Base-by-base conservation (phyloP, 1,140 invertebrate species). In the Chironomus striatipennis region DNA sequence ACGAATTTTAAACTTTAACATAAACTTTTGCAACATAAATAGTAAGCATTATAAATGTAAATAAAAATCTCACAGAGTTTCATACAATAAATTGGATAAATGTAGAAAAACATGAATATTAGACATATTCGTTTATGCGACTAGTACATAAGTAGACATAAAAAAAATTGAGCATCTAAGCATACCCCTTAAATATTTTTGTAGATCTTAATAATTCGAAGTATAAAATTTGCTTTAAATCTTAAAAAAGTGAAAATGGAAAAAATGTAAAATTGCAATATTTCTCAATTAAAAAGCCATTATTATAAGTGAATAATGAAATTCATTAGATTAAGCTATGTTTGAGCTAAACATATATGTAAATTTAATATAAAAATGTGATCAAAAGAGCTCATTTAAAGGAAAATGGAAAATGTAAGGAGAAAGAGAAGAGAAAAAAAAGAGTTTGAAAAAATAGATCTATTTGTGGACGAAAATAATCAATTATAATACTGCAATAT, bases 331-430 rank as follows among this genome's bases (percentile, higher is more conserved):
- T 20, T 21, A 21, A 18, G 65, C 18, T 70, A 70, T 70, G 65
- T 18, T 10, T 70, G 20, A 70, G 20, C 17, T 20, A 18, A 20
- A 70, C n/a, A 20, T 70, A 18, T 20, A 5, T 17, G 65, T 70
- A 70, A 70, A 70, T 70, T 70, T 70, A 70, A 70, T 70, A 70
- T 70, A 70, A 70, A 70, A 70, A 70, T 70, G 65, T 70, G 65
- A 70, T 70, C 20, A 20, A 70, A 20, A 18, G 65, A 70, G 65
- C 47, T 57, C 47, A 57, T n/a, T 57, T 20, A 70, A 18, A 70
- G 20, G 20, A 70, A 70, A 70, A 70, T 70, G 65, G 65, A 70
- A 70, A 70, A 70, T 70, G 65, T 70, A 70, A 70, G 65, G 17
- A 20, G 65, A 70, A 21, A 70, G 18, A 34, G n/a, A 57, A 57